phyloP scores from a whole-genome alignment of 2,888 invertebrate genomes.

The Lathronympha strigana region DNA sequence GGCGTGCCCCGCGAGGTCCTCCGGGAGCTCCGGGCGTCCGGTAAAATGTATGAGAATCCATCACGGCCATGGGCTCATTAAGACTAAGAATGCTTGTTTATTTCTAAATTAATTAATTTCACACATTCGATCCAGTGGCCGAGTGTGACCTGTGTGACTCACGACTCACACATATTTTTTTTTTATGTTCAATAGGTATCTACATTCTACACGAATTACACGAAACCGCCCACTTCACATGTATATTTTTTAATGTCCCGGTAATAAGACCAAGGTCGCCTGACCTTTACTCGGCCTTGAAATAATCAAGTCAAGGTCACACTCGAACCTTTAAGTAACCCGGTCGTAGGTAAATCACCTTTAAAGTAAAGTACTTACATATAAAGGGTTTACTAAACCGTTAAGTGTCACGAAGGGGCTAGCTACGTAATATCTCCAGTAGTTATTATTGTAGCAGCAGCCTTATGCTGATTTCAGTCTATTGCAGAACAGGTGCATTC shows the following conservation, averaged over 20 bases:
- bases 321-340: constrained; percentile 32
- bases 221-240: constrained; percentile 10
- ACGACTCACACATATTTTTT: background rate
- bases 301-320: constrained; percentile 18
- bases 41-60: too few relatives aligned
- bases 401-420: background rate
- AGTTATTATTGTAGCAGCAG: too few relatives aligned
- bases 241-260: constrained; percentile 19
- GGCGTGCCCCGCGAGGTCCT: too few relatives aligned
- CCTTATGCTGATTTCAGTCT: too few relatives aligned
- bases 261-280: constrained; percentile 15
- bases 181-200: constrained; percentile 12
- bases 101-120: background rate
- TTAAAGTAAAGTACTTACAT: constrained; percentile 7
- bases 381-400: background rate
- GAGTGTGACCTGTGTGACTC: too few relatives aligned
- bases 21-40: too few relatives aligned
- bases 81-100: too few relatives aligned
- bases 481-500: too few relatives aligned
- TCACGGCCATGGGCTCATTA: too few relatives aligned
- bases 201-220: too few relatives aligned
- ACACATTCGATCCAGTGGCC: background rate
- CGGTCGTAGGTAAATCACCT: constrained; percentile 12
- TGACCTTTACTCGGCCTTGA: constrained; percentile 34
- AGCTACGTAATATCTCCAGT: too few relatives aligned